phyloP scores from a whole-genome alignment of 2,888 invertebrate genomes.

The Nomada ruficornis region DNA sequence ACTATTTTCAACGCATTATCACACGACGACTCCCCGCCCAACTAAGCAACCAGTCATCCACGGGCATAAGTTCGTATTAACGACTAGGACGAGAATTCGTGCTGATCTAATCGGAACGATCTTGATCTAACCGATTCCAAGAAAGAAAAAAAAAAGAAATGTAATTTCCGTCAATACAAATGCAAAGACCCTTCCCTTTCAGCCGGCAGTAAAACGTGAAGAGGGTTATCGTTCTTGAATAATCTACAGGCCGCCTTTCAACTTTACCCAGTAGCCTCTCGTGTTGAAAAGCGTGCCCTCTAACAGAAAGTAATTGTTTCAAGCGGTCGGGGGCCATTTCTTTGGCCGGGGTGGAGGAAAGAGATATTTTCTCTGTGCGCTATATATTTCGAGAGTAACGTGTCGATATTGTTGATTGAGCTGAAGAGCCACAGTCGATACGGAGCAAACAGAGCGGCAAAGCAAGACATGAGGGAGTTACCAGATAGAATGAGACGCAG shows the following conservation, averaged over 20 bases:
- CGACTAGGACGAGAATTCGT: constrained; percentile 21
- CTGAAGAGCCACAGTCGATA: constrained; percentile 50
- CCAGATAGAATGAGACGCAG: background rate
- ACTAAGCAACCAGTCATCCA: constrained; percentile 39
- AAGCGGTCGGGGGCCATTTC: constrained; percentile 48
- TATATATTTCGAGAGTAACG: constrained; percentile 41
- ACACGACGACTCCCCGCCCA: constrained; percentile 5
- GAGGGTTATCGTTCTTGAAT: too few species aligned
- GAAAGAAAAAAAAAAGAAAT: background rate
- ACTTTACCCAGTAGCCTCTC: constrained; percentile 17
- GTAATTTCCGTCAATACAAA: too few species aligned
- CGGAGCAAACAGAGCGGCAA: constrained; percentile 59
- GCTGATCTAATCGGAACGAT: constrained; percentile 48
- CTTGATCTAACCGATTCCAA: background rate
- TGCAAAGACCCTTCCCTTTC: background rate
- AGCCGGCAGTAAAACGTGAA: background rate
- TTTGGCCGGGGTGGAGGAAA: constrained; percentile 28
- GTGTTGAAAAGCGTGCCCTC: constrained; percentile 27
- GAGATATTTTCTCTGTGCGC: constrained; percentile 43
- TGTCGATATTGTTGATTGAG: constrained; percentile 59
- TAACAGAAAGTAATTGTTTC: constrained; percentile 45
- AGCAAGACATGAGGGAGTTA: constrained; percentile 23
- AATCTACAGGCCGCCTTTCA: background rate
- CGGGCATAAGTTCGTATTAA: constrained; percentile 41
- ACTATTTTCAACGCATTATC: constrained; percentile 64